Evolutionary conservation across 2,113 vertebrate species (phyloP).

Genomic region (Trichechus manatus): DNA sequence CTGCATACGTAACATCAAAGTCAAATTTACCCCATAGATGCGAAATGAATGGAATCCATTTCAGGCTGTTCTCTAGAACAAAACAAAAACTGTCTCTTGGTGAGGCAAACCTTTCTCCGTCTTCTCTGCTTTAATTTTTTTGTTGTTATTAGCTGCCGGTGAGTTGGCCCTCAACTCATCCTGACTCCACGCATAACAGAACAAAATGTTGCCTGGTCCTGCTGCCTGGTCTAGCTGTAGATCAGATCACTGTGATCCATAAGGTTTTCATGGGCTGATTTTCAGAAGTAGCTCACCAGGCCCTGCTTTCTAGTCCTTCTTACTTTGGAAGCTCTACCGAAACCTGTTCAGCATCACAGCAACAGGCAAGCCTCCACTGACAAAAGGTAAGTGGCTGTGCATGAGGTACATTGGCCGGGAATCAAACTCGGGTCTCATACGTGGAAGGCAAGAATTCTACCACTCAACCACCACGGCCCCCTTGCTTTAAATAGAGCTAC

Average conservation of each 20-base stretch:
- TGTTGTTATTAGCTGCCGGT: neutral
- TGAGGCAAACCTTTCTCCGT: neutral
- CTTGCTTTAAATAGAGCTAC: constrained; percentile 34
- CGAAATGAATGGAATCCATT: neutral
- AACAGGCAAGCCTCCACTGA: neutral
- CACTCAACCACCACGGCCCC: neutral
- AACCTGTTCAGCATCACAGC: neutral
- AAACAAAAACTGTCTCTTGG: neutral
- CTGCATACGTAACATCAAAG: neutral
- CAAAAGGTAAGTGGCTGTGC: neutral
- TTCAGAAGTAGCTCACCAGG: neutral
- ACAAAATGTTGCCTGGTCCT: neutral
- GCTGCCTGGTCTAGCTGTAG: neutral
- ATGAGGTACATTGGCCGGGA: neutral
- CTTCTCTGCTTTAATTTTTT: neutral
- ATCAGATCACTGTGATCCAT: neutral
- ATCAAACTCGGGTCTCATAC: neutral
- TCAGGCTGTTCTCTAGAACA: neutral
- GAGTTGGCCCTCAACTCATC: neutral
- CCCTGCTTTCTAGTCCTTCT: neutral
- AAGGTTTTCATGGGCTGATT: neutral
- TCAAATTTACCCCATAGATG: neutral
- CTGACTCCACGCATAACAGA: neutral
- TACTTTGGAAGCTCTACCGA: neutral
- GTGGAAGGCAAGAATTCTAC: neutral